phyloP scores from a whole-genome alignment of 2,888 invertebrate genomes.

The Cremastobaeus sp. region DNA sequence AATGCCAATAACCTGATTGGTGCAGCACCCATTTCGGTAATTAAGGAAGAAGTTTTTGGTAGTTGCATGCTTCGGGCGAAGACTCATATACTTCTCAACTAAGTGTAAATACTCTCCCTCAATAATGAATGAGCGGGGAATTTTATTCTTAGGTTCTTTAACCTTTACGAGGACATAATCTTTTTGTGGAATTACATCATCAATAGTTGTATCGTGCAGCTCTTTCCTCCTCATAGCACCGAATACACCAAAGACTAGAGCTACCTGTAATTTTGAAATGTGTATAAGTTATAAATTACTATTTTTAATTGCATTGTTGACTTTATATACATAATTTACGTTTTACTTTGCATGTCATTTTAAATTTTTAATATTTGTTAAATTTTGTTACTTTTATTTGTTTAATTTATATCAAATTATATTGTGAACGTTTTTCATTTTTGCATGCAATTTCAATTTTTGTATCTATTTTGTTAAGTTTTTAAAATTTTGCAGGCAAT shows the following conservation, averaged over 20 bases:
- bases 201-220: too few species aligned
- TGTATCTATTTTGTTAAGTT: too few species aligned
- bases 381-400: too few species aligned
- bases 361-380: too few species aligned
- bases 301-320: not conserved
- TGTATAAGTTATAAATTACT: too few species aligned
- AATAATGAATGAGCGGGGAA: not conserved
- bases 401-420: too few species aligned
- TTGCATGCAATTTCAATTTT: too few species aligned
- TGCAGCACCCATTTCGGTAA: conserved; percentile 10
- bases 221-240: not conserved
- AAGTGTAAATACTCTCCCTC: not conserved
- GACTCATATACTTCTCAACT: conserved; percentile 1
- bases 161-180: too few species aligned
- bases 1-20: not conserved
- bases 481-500: not conserved
- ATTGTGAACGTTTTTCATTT: too few species aligned
- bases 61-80: not conserved
- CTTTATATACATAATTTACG: too few species aligned
- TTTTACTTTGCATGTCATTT: too few species aligned
- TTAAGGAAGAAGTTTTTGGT: conserved; percentile 3
- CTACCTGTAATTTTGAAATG: conserved; percentile 5
- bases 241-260: not conserved
- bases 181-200: not conserved
- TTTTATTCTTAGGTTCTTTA: conserved; percentile 1